phyloP scores from a whole-genome alignment of 2,113 vertebrate genomes.

The Caretta caretta region DNA sequence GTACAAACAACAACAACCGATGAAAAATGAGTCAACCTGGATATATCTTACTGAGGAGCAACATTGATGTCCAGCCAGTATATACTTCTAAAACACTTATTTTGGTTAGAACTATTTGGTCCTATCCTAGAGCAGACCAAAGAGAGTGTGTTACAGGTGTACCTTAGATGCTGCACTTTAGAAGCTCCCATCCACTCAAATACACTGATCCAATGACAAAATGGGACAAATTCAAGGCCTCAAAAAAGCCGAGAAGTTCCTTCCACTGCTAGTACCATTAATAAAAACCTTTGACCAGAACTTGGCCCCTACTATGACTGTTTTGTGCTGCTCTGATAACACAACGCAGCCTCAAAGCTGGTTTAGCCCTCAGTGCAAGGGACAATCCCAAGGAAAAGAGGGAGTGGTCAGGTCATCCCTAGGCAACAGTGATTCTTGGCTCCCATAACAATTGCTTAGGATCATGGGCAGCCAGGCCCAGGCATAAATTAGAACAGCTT shows the following conservation, averaged over 20 bases:
- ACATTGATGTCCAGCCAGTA: neutral
- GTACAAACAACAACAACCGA: neutral
- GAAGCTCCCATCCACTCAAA: neutral
- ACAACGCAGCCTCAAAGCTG: conserved; percentile 32
- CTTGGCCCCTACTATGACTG: neutral
- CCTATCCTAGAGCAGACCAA: neutral
- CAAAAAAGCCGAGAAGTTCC: neutral
- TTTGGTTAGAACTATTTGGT: neutral
- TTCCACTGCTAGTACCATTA: neutral
- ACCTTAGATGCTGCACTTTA: neutral
- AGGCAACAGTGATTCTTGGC: conserved; percentile 52
- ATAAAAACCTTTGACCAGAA: neutral
- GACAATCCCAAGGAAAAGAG: conserved; percentile 35
- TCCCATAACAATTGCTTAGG: neutral
- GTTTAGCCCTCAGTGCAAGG: conserved; percentile 9
- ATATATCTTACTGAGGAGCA: neutral
- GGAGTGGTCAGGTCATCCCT: conserved; percentile 30
- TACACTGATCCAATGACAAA: neutral
- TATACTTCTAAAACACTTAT: neutral
- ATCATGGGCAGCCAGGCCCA: neutral
- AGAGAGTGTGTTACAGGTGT: neutral
- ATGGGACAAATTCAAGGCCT: neutral
- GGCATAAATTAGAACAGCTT: neutral
- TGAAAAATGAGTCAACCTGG: neutral
- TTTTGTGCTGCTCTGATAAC: conserved; percentile 17